Evolutionary conservation across 2,113 vertebrate species (phyloP).

Genomic region (Pampusana beccarii): DNA sequence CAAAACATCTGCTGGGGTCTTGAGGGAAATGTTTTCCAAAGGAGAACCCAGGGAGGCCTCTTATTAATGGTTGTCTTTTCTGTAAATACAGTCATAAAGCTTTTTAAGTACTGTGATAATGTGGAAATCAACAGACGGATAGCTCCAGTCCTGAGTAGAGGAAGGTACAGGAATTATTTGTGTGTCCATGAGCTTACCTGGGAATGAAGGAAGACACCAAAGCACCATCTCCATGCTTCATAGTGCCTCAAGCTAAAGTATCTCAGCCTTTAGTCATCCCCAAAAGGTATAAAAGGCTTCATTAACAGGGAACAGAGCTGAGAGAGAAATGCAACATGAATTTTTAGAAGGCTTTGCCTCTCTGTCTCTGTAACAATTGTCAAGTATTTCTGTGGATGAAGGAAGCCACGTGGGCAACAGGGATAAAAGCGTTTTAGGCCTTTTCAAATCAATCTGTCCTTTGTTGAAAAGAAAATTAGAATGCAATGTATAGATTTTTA

Average conservation of each 20-base stretch:
- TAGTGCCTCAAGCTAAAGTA: neutral
- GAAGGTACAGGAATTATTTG: neutral
- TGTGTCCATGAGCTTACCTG: neutral
- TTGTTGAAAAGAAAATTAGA: neutral
- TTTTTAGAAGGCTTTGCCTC: neutral
- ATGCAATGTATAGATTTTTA: neutral
- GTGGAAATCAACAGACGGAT: neutral
- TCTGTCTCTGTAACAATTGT: fast-evolving
- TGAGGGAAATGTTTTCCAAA: neutral
- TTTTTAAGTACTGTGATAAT: neutral
- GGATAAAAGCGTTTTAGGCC: neutral
- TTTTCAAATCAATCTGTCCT: neutral
- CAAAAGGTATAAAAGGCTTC: neutral
- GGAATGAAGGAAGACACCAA: neutral
- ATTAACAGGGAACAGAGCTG: neutral
- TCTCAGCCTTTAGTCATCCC: neutral
- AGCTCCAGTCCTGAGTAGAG: neutral
- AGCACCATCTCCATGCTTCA: neutral
- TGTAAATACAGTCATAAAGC: neutral
- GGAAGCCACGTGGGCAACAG: neutral
- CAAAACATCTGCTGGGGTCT: neutral
- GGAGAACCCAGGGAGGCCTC: neutral
- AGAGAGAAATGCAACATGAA: neutral
- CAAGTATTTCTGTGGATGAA: neutral
- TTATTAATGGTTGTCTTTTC: neutral